A percentile compares a stretch with the other conserved stretches of the same genome.
Evolutionary conservation across 2,888 invertebrate species (phyloP).

Genomic region (Cecidostiba fungosa): DNA sequence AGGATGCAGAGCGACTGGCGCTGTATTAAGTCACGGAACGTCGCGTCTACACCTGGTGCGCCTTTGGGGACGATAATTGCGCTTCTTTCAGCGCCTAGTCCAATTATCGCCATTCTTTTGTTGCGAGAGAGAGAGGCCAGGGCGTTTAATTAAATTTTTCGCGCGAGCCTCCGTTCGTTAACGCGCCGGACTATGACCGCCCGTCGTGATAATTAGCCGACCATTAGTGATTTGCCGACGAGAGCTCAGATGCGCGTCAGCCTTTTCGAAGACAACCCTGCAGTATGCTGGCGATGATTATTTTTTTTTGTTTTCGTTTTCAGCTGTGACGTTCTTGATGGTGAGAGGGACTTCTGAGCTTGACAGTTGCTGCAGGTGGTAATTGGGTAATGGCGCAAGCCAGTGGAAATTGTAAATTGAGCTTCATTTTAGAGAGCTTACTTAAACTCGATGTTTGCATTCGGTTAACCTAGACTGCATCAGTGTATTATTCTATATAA

Average conservation of each 20-base stretch:
- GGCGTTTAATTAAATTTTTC: slow-evolving; percentile 71
- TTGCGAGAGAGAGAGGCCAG: slow-evolving; percentile 61
- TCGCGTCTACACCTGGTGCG: slow-evolving; percentile 5
- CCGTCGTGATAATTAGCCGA: slow-evolving; percentile 47
- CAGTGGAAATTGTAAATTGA: neutral
- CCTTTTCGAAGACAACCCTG: neutral
- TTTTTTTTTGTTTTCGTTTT: slow-evolving; percentile 3
- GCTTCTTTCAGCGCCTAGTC: slow-evolving; percentile 63
- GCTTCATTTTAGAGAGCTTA: neutral
- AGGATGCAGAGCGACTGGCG: neutral
- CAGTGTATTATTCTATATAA: too few relatives aligned
- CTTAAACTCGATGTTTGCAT: too few relatives aligned
- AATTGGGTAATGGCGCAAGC: neutral
- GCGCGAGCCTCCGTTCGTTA: slow-evolving; percentile 63
- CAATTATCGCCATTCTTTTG: slow-evolving; percentile 67
- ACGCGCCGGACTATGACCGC: slow-evolving; percentile 58
- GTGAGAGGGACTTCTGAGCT: neutral
- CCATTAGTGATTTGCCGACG: slow-evolving; percentile 40
- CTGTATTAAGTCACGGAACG: slow-evolving; percentile 7
- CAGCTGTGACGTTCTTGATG: neutral
- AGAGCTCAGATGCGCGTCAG: neutral
- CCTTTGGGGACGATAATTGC: slow-evolving; percentile 31
- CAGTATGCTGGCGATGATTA: too few relatives aligned
- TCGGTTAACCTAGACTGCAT: too few relatives aligned
- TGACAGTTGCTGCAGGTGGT: neutral